Evolutionary conservation across 2,113 vertebrate genomes (phyloP).

Genomic region (Phylloscopus trochilus): DNA sequence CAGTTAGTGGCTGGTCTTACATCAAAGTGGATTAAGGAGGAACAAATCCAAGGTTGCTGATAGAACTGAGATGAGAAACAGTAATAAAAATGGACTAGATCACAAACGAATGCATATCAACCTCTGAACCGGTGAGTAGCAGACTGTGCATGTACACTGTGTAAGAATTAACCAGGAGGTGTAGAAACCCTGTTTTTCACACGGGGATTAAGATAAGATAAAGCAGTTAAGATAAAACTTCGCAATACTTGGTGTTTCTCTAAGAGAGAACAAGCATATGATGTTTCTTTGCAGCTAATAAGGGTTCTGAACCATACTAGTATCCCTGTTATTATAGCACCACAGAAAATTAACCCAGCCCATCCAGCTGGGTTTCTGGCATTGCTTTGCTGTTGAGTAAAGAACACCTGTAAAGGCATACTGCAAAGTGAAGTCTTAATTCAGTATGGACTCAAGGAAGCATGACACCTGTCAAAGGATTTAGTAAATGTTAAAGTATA

Average conservation of each 20-base stretch:
- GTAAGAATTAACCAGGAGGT: not conserved
- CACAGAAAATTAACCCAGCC: accelerated
- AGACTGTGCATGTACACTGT: not conserved
- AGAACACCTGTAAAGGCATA: not conserved
- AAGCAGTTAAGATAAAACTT: not conserved
- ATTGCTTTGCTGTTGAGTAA: not conserved
- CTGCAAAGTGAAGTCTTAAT: not conserved
- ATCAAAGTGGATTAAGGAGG: not conserved
- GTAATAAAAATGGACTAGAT: not conserved
- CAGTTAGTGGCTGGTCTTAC: not conserved
- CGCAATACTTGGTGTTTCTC: not conserved
- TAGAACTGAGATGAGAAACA: not conserved
- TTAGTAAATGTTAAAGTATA: not conserved
- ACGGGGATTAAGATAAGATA: not conserved
- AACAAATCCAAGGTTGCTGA: not conserved
- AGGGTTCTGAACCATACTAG: not conserved
- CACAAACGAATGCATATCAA: not conserved
- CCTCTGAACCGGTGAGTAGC: not conserved
- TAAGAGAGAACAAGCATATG: not conserved
- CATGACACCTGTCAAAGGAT: not conserved
- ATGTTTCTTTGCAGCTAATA: not conserved
- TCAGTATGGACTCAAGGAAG: not conserved
- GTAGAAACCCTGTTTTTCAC: not conserved
- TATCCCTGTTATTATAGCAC: not conserved
- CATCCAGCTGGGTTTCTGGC: not conserved